Base-by-base conservation (phyloP, 2,797 vertebrate species). In the Anabas testudineus region DNA sequence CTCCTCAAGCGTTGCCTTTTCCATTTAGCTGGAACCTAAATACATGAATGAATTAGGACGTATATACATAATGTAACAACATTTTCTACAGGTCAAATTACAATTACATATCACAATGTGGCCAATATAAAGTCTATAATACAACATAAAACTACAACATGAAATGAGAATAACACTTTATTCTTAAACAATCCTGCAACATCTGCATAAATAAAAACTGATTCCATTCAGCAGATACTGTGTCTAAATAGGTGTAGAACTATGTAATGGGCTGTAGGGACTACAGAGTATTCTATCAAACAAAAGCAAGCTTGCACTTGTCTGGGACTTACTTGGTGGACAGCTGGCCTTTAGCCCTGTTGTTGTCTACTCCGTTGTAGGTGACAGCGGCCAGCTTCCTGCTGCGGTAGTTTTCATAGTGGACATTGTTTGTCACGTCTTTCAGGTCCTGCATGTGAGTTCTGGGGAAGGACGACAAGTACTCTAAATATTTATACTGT, bases 361-460 rank as follows among this genome's bases (percentile, higher is more conserved):
- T 99, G 93, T 99, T 99, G 88, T 99, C 98, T 54, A 97, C 95
- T 21, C 97, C 98, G 0, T 99, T 99, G 81, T 97, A 99, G 74
- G 97, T 99, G 88, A 99, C 97, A n/a, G 98, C 98, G 2, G 97
- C 97, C 79, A 99, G 92, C 80, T 99, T 99, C 92, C 97, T 95
- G 95, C 98, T 99, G 84, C 98, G 95, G 88, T 99, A 99, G 93
- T 99, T 99, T 89, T 99, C 98, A 63, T 99, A 99, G 91, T 99
- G 98, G 78, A 99, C 97, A 14, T 99, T 99, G 88, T 99, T 99
- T 51, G 97, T 99, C 62, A 99, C 97, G 42, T 99, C 98, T 93
- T 99, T 99, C 84, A 99, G 93, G 87, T 99, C 98, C 90, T 99
- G 98, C 98, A 99, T 99, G 72, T 99, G 97, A 88, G 98, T 99